Evolutionary conservation across 2,797 vertebrate species (phyloP).

Genomic region (Geotrypetes seraphini): DNA sequence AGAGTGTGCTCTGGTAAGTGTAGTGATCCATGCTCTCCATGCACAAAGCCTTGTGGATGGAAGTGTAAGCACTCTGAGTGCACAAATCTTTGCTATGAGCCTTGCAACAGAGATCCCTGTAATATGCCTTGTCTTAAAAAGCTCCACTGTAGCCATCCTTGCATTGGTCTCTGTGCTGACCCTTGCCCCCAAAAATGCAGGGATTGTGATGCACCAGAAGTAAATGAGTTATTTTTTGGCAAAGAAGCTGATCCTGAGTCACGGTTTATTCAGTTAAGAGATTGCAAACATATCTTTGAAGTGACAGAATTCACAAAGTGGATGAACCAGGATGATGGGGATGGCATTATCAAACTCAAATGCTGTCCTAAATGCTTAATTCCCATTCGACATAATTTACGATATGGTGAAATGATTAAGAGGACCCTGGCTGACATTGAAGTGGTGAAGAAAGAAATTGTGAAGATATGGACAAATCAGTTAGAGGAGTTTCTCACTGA

Average conservation of each 20-base stretch:
- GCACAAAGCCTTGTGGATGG: slow-evolving; percentile 9
- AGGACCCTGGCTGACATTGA: slow-evolving; percentile 4
- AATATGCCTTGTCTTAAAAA: slow-evolving; percentile 1
- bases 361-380: slow-evolving; percentile 17
- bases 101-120: slow-evolving; percentile 13
- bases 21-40: slow-evolving; percentile 6
- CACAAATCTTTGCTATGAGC: slow-evolving; percentile 13
- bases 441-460: slow-evolving; percentile 7
- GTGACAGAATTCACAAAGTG: slow-evolving; percentile 11
- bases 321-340: slow-evolving; percentile 4
- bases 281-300: slow-evolving; percentile 22
- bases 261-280: slow-evolving; percentile 18
- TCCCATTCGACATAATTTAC: slow-evolving; percentile 9
- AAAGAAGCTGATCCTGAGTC: slow-evolving; percentile 10
- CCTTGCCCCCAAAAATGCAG: slow-evolving; percentile 22
- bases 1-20: slow-evolving; percentile 7
- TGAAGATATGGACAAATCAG: neutral
- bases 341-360: neutral
- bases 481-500: slow-evolving; percentile 1
- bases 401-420: slow-evolving; percentile 12
- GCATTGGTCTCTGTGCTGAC: slow-evolving; percentile 26
- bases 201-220: slow-evolving; percentile 10
- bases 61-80: slow-evolving; percentile 9
- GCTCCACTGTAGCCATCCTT: slow-evolving; percentile 13
- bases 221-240: slow-evolving; percentile 18